These are phyloP conservation scores for Phymorhynchus buccinoides DNA, from an alignment of 1,140 invertebrate genomes.

Conservation along the genomic window DNA sequence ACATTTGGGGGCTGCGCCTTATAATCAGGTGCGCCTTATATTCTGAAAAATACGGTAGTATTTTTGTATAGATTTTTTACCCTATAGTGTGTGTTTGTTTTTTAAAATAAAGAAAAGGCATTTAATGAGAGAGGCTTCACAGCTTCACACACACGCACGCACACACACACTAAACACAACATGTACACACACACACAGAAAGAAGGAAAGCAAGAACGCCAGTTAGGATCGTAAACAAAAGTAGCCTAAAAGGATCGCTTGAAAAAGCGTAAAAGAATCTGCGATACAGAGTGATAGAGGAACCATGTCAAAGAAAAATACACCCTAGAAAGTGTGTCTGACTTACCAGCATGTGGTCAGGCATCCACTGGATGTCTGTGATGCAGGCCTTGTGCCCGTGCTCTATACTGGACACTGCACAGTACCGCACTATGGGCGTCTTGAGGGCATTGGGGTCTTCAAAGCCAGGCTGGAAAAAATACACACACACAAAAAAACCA, in stretches of 20 bases:
- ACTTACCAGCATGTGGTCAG: constrained; percentile 72
- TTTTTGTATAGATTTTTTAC: no score
- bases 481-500: constrained; percentile 17
- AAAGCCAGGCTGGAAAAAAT: constrained; percentile 67
- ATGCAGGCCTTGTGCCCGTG: constrained; percentile 71
- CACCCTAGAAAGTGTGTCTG: no score
- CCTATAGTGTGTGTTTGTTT: no score
- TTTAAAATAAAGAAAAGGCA: no score
- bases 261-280: background rate
- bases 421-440: constrained; percentile 70
- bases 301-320: no score
- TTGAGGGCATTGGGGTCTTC: constrained; percentile 71
- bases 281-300: no score
- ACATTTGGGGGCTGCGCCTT: no score
- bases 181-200: background rate
- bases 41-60: no score
- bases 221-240: background rate
- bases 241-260: background rate
- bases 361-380: constrained; percentile 73
- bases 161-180: background rate
- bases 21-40: no score
- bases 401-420: constrained; percentile 72
- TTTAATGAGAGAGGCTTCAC: no score
- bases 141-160: background rate
- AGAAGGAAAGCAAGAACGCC: background rate